Base-by-base conservation (phyloP, 2,113 vertebrate genomes). In the Myiagra hebetior region DNA sequence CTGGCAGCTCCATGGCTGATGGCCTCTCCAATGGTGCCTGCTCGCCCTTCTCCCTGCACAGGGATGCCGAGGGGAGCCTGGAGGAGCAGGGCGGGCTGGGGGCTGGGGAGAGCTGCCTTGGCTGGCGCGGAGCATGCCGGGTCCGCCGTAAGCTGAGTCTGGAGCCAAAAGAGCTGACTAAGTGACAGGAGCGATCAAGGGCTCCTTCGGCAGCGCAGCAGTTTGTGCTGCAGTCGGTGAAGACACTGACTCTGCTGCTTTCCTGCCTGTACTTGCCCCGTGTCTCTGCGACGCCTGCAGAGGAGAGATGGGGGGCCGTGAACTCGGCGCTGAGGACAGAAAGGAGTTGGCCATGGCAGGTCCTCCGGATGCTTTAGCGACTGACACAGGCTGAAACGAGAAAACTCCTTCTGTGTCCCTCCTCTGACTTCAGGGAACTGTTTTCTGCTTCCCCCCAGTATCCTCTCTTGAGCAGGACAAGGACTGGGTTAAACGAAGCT, bases 171-270 rank as follows among this genome's bases (percentile, higher is more conserved):
- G 80, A 81, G 93, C 93, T 95, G 93, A 95, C 86, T 89, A 88
- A 97, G 94, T 91, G 93, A 94, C 90, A 89, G 68, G 35, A 89
- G 56, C 23, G 0, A 85, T 95, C 94, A 73, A 77, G 89, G 82
- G 62, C 85, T 96, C 69, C 87, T 72, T 92, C 22, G 1, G 86
- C 80, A 72, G 92, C 86, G 88, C 88, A 41, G 39, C 15, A 12
- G 62, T 82, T 87, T 4, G 13, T 79, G 87, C 88, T 1, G 27
- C 13, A 67, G 93, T 87, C 0, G 11, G 2, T 28, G 77, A 79
- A 95, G 94, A 87, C 93, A 85, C 89, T 87, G 94, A 85, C 85
- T 82, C 77, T 59, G 92, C 85, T 83, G 68, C 57, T 92, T 91
- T 91, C 96, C 64, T 96, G 94, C 85, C 83, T 20, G 72, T 80